phyloP scores from a whole-genome alignment of 2,888 invertebrate species.

The Conops quadrifasciatus region DNA sequence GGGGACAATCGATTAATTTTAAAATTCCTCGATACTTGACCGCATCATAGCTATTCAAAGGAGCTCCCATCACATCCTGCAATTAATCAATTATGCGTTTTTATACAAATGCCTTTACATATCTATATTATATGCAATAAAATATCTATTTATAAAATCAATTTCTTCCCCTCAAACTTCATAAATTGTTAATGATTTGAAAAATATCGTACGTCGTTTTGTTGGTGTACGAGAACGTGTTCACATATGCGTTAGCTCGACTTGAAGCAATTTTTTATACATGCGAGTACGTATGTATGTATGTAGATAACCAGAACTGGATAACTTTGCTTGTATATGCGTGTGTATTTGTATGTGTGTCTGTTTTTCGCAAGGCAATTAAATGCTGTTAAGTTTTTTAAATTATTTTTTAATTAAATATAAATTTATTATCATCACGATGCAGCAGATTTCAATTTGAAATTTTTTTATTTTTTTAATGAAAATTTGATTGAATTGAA shows the following conservation, averaged over 20 bases:
- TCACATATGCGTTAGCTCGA: no score
- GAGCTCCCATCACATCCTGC: neutral
- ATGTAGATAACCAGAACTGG: no score
- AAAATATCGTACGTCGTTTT: no score
- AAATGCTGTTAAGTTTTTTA: conserved; percentile 23
- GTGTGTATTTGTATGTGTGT: neutral
- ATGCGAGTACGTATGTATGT: neutral
- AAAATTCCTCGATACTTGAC: no score
- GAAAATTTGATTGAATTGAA: conserved; percentile 9
- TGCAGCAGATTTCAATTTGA: conserved; percentile 2
- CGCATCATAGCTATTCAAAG: neutral
- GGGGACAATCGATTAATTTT: neutral
- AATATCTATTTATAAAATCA: conserved; percentile 35
- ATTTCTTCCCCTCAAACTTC: conserved; percentile 13
- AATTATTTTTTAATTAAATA: conserved; percentile 43
- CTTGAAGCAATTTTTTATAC: no score
- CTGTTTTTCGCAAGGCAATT: conserved; percentile 15
- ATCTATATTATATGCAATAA: no score
- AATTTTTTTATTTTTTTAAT: conserved; percentile 1
- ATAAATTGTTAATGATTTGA: neutral
- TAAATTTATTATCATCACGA: conserved; percentile 29
- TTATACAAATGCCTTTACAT: no score
- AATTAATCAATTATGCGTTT: conserved; percentile 32
- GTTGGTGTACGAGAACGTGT: no score
- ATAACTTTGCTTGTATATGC: neutral